These are phyloP conservation scores for Epicauta chinensis DNA, from an alignment of 1,140 invertebrate genomes.

Conservation along the genomic window DNA sequence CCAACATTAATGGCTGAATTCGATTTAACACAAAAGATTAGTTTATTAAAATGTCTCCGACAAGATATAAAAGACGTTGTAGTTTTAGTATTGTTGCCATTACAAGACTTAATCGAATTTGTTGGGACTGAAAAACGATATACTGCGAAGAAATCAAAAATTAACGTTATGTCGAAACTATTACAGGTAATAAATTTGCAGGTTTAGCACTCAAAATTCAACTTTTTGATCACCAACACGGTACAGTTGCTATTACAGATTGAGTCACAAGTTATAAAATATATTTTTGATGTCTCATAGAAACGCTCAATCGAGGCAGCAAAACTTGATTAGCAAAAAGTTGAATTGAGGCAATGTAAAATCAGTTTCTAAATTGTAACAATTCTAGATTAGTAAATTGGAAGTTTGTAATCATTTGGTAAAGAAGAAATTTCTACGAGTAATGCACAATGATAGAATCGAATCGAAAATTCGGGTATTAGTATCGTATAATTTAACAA, in stretches of 20 bases:
- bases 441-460: slow-evolving; percentile 17
- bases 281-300: too few species aligned
- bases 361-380: too few species aligned
- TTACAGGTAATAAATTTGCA: slow-evolving; percentile 20
- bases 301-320: too few species aligned
- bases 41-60: slow-evolving; percentile 22
- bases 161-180: slow-evolving; percentile 18
- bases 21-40: slow-evolving; percentile 23
- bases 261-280: too few species aligned
- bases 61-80: slow-evolving; percentile 20
- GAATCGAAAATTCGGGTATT: slow-evolving; percentile 24
- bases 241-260: too few species aligned
- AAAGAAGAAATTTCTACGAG: slow-evolving; percentile 25
- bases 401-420: slow-evolving; percentile 22
- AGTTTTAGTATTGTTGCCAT: slow-evolving; percentile 18
- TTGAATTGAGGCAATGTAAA: too few species aligned
- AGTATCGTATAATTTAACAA: slow-evolving; percentile 41
- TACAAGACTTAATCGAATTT: slow-evolving; percentile 14
- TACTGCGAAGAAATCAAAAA: slow-evolving; percentile 10
- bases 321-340: slow-evolving; percentile 1
- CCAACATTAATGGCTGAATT: slow-evolving; percentile 27
- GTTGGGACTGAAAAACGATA: slow-evolving; percentile 7
- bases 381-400: slow-evolving; percentile 18
- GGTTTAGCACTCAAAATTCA: not conserved
- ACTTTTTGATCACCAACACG: slow-evolving; percentile 2